A percentile compares a stretch with the other conserved stretches of the same genome.
These are phyloP conservation scores for Tinamus guttatus DNA, from an alignment of 2,113 vertebrate genomes.

Conservation along the genomic window DNA sequence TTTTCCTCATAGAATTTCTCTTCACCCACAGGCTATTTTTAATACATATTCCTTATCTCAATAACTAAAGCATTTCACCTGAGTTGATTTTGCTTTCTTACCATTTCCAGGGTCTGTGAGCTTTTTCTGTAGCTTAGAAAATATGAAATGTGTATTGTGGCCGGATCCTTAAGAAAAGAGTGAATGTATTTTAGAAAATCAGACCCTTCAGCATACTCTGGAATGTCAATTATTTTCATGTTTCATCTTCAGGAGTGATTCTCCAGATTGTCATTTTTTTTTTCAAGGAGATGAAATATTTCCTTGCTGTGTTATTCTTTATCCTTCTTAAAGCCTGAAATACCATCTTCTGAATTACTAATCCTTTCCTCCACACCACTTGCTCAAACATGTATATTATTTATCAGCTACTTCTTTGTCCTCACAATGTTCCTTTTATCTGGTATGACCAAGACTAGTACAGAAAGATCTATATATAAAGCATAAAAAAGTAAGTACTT, in stretches of 20 bases:
- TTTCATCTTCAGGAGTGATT: constrained; percentile 10
- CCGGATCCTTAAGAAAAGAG: constrained; percentile 14
- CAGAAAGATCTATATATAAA: background rate
- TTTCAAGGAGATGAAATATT: constrained; percentile 25
- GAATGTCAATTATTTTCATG: constrained; percentile 37
- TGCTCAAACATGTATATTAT: background rate
- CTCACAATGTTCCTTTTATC: background rate
- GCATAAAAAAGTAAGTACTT: background rate
- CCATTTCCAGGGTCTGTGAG: background rate
- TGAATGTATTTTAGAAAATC: constrained; percentile 12
- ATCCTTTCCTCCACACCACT: background rate
- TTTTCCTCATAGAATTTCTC: background rate
- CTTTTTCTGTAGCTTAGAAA: background rate
- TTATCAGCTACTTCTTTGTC: background rate
- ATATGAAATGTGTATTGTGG: background rate
- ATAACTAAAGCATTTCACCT: background rate
- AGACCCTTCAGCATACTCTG: background rate
- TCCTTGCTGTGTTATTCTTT: constrained; percentile 17
- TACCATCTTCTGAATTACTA: constrained; percentile 6
- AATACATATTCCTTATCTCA: background rate
- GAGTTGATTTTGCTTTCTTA: background rate
- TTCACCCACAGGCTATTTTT: background rate
- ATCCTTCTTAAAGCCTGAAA: constrained; percentile 33
- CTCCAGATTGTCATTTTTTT: constrained; percentile 3
- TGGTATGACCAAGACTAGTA: background rate